A percentile compares a stretch with the other conserved stretches of the same genome.
Evolutionary conservation across 2,797 vertebrate genomes (phyloP).

Genomic region (Chaetodon trifasciatus): DNA sequence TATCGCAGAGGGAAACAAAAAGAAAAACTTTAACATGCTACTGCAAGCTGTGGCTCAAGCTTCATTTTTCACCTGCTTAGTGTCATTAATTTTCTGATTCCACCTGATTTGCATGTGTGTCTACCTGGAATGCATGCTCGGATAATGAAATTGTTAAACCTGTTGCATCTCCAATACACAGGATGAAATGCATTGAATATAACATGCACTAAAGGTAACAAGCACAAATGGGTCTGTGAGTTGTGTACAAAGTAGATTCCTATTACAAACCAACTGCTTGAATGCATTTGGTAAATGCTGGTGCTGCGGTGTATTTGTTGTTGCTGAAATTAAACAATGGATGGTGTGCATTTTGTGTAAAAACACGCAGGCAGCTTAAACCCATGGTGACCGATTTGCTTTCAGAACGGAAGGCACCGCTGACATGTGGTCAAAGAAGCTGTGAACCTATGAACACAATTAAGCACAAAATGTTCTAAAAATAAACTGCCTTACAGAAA

Average conservation of each 20-base stretch:
- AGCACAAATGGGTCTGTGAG: neutral
- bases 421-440: conserved; percentile 61
- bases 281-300: neutral
- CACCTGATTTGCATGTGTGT: neutral
- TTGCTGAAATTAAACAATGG: neutral
- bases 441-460: conserved; percentile 29
- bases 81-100: neutral
- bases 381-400: conserved; percentile 16
- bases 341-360: neutral
- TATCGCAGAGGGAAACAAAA: neutral
- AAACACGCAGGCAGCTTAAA: conserved; percentile 1
- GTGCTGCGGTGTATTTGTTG: neutral
- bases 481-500: conserved; percentile 61
- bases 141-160: neutral
- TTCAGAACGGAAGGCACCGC: conserved; percentile 60
- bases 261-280: neutral
- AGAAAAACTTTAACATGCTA: neutral
- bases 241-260: neutral
- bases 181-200: neutral
- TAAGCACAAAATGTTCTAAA: conserved; percentile 55
- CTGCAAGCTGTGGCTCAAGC: neutral
- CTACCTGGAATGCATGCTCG: neutral
- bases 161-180: neutral
- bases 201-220: neutral
- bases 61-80: neutral